Conservation (phyloP, 2,888 invertebrate species). For the Perizoma flavofasciatum region DNA sequence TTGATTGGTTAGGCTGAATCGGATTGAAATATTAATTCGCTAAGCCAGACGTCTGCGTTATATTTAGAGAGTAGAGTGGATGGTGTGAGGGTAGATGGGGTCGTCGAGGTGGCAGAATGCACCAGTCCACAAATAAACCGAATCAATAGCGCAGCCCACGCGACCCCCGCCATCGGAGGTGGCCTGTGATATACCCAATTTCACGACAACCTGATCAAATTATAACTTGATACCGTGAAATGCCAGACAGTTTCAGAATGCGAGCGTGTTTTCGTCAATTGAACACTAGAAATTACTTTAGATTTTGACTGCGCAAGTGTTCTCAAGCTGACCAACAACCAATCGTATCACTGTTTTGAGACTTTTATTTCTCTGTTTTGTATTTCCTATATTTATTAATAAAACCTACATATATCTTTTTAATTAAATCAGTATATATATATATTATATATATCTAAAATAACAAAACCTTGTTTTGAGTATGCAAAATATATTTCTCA, state of each 20-base stretch:
- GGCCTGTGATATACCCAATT: constrained; percentile 41
- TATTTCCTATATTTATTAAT: too few species aligned
- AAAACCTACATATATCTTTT: too few species aligned
- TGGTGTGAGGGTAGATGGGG: constrained; percentile 44
- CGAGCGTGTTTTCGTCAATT: too few species aligned
- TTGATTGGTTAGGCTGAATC: constrained; percentile 19
- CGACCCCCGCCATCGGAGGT: constrained; percentile 41
- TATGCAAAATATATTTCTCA: too few species aligned
- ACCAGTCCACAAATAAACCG: constrained; percentile 66
- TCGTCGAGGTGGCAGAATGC: constrained; percentile 47
- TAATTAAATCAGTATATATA: too few species aligned
- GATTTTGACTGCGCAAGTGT: too few species aligned
- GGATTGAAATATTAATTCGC: constrained; percentile 29
- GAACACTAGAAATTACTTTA: too few species aligned
- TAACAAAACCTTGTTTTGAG: too few species aligned
- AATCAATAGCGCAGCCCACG: constrained; percentile 62
- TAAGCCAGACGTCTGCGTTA: constrained; percentile 39
- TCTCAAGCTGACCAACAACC: too few species aligned
- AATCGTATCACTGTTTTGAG: too few species aligned
- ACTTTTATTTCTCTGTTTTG: too few species aligned
- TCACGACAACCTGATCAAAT: constrained; percentile 25
- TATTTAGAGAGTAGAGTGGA: constrained; percentile 43
- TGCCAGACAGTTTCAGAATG: constrained; percentile 3
- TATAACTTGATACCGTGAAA: constrained; percentile 22
- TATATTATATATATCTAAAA: too few species aligned